phyloP scores from a whole-genome alignment of 2,797 vertebrate genomes.

The Carapus acus region DNA sequence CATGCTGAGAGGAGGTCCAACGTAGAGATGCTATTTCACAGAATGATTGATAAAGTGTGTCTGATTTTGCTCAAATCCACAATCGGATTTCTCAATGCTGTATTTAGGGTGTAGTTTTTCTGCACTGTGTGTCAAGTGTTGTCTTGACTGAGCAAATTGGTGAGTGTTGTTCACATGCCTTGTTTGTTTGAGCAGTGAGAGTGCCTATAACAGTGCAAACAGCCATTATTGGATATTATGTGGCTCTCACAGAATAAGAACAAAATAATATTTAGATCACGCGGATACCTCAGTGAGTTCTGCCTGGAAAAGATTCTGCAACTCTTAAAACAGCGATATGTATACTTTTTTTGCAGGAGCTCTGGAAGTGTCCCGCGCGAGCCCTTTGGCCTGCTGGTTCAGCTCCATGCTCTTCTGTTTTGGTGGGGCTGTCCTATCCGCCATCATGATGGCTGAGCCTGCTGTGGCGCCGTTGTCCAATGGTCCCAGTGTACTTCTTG shows the following conservation, averaged over 20 bases:
- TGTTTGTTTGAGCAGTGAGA: background rate
- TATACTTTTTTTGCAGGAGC: slow-evolving; percentile 72
- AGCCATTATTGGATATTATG: background rate
- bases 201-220: background rate
- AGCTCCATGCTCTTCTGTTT: slow-evolving; percentile 96
- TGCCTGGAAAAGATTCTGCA: background rate
- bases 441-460: slow-evolving; percentile 86
- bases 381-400: slow-evolving; percentile 94
- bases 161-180: background rate
- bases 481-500: slow-evolving; percentile 79
- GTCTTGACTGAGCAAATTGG: background rate
- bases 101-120: too few relatives aligned
- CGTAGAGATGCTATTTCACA: too few relatives aligned
- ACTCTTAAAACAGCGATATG: slow-evolving; percentile 5
- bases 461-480: slow-evolving; percentile 82
- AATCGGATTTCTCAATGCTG: too few relatives aligned
- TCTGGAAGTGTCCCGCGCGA: slow-evolving; percentile 74
- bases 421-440: slow-evolving; percentile 87
- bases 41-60: too few relatives aligned
- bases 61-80: too few relatives aligned
- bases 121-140: background rate
- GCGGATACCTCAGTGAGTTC: background rate
- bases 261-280: background rate
- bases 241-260: background rate
- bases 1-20: too few relatives aligned